A percentile compares a stretch with the other conserved stretches of the same genome.
Evolutionary conservation across 2,797 vertebrate species (phyloP).

Genomic region (Schizopygopsis pylzovi): DNA sequence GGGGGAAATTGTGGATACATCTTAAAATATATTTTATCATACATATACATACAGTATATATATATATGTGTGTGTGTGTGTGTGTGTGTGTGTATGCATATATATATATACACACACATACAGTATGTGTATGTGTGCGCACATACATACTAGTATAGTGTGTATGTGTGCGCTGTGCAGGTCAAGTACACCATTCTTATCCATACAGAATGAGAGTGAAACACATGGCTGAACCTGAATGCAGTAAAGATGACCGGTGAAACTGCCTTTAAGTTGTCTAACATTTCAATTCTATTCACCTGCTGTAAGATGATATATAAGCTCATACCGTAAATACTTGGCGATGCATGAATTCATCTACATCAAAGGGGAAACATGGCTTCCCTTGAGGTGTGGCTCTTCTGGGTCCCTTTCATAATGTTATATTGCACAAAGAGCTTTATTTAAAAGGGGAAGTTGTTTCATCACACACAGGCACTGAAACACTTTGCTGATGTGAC

Average conservation of each 20-base stretch:
- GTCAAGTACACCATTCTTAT: neutral
- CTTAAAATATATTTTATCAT: neutral
- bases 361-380: constrained; percentile 1
- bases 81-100: neutral
- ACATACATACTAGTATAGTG: too few species aligned
- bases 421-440: neutral
- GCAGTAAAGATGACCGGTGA: neutral
- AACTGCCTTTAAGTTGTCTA: constrained; percentile 21
- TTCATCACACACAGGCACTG: neutral
- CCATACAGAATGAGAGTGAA: neutral
- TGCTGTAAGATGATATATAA: constrained; percentile 14
- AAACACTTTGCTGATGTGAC: constrained; percentile 47
- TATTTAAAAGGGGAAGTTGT: constrained; percentile 21
- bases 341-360: neutral
- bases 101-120: too few species aligned
- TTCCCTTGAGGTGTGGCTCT: constrained; percentile 10
- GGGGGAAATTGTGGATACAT: too few species aligned
- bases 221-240: constrained; percentile 12
- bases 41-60: neutral
- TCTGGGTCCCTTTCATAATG: neutral
- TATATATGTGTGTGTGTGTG: neutral
- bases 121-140: too few species aligned
- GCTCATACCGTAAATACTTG: neutral
- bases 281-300: neutral
- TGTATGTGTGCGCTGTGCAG: neutral